A percentile compares a stretch with the other conserved stretches of the same genome.
These are phyloP conservation scores for Trissolcus brochymenae DNA, from an alignment of 2,888 invertebrate genomes.

Conservation along the genomic window DNA sequence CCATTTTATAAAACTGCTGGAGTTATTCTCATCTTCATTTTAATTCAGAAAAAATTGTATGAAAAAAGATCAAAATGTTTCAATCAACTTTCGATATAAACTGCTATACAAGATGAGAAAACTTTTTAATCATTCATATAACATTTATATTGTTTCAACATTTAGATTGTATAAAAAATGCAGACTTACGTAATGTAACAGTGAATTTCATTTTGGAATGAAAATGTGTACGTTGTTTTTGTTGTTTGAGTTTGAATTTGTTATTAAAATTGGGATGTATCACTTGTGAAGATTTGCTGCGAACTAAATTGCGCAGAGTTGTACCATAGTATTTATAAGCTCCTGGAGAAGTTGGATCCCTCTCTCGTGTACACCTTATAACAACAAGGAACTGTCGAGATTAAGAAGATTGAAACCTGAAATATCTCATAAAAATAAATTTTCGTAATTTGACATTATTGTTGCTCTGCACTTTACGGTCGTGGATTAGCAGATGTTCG, in stretches of 20 bases:
- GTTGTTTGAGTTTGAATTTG: not conserved
- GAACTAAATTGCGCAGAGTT: slow-evolving; percentile 49
- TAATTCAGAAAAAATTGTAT: too few species aligned
- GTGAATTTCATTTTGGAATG: slow-evolving; percentile 20
- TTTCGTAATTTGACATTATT: slow-evolving; percentile 12
- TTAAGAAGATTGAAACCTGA: slow-evolving; percentile 2
- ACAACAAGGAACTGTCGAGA: slow-evolving; percentile 22
- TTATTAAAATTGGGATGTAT: slow-evolving; percentile 4
- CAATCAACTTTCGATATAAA: not conserved
- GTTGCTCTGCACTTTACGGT: not conserved
- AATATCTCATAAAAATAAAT: slow-evolving; percentile 1
- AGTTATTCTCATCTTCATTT: too few species aligned
- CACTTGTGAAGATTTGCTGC: slow-evolving; percentile 18
- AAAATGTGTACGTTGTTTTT: not conserved
- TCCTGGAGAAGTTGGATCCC: slow-evolving; percentile 29
- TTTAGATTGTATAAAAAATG: not conserved
- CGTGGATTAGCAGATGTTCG: not conserved
- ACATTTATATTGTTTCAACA: too few species aligned
- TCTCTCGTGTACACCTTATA: slow-evolving; percentile 24
- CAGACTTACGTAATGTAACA: slow-evolving; percentile 10
- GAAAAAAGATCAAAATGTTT: too few species aligned
- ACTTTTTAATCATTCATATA: too few species aligned
- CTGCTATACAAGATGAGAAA: not conserved
- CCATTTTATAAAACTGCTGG: too few species aligned
- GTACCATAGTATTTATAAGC: slow-evolving; percentile 53